Conservation (phyloP, 2,113 vertebrate species). For the Phalacrocorax carbo region DNA sequence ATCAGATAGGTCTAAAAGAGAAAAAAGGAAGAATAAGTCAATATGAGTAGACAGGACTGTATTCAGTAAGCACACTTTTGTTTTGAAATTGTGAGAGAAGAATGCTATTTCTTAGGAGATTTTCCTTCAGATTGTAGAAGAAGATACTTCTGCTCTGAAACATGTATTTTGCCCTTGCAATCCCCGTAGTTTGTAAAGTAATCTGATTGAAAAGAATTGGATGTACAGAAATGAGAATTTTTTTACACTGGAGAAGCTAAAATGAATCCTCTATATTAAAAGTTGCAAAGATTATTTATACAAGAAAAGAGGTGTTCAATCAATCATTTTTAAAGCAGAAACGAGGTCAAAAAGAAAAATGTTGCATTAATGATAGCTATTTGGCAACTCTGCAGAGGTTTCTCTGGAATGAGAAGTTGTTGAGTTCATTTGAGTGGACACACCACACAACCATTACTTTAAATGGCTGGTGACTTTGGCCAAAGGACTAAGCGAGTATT, state of each 20-base stretch:
- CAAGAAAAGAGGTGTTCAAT: not conserved
- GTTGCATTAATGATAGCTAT: not conserved
- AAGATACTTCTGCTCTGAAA: not conserved
- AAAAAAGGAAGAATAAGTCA: conserved; percentile 15
- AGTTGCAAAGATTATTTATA: not conserved
- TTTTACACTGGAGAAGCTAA: not conserved
- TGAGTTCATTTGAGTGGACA: not conserved
- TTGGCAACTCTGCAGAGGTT: not conserved
- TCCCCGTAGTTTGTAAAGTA: not conserved
- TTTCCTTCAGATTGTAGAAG: not conserved
- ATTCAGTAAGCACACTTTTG: not conserved
- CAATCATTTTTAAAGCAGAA: not conserved
- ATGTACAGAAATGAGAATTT: not conserved
- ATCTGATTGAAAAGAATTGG: not conserved
- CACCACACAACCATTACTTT: not conserved
- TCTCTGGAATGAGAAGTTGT: not conserved
- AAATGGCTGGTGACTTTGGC: not conserved
- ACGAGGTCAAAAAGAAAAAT: not conserved
- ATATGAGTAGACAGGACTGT: not conserved
- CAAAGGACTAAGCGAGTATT: not conserved
- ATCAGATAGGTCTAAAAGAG: not conserved
- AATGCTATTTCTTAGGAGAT: not conserved
- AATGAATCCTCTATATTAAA: not conserved
- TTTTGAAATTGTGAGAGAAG: not conserved
- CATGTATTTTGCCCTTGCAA: not conserved